Percentiles rank a stretch among this genome's conserved stretches.
These are phyloP conservation scores for Pomacea maculata DNA, from an alignment of 1,140 invertebrate genomes.

Conservation along the genomic window DNA sequence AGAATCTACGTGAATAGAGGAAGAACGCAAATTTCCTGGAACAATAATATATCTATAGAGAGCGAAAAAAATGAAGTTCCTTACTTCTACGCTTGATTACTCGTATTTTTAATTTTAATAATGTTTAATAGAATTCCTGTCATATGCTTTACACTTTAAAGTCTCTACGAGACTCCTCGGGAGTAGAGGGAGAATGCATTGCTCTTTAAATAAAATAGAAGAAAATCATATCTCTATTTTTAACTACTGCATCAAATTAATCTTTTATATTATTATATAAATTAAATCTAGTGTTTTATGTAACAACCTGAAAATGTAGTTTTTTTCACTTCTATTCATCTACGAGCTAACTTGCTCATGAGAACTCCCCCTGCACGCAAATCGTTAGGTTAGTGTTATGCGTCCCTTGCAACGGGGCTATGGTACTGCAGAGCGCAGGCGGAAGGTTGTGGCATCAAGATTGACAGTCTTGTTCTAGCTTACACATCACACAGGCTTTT, in stretches of 20 bases:
- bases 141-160: not conserved
- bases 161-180: not conserved
- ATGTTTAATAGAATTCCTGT: too few species aligned
- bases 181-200: not conserved
- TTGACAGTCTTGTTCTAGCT: slow-evolving; percentile 12
- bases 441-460: not conserved
- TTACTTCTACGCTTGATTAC: not conserved
- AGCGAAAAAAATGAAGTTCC: too few species aligned
- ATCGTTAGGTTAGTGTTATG: slow-evolving; percentile 13
- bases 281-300: too few species aligned
- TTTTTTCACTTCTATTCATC: too few species aligned
- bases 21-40: not conserved
- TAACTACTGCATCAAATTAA: too few species aligned
- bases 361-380: too few species aligned
- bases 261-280: too few species aligned
- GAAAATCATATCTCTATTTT: slow-evolving; percentile 2
- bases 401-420: slow-evolving; percentile 38
- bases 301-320: too few species aligned
- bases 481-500: slow-evolving; percentile 2
- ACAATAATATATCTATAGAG: too few species aligned
- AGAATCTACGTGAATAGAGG: not conserved
- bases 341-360: too few species aligned
- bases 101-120: not conserved
- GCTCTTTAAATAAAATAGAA: not conserved
- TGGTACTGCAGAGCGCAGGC: not conserved